phyloP scores from a whole-genome alignment of 2,888 invertebrate genomes.

The Mystacides longicornis region DNA sequence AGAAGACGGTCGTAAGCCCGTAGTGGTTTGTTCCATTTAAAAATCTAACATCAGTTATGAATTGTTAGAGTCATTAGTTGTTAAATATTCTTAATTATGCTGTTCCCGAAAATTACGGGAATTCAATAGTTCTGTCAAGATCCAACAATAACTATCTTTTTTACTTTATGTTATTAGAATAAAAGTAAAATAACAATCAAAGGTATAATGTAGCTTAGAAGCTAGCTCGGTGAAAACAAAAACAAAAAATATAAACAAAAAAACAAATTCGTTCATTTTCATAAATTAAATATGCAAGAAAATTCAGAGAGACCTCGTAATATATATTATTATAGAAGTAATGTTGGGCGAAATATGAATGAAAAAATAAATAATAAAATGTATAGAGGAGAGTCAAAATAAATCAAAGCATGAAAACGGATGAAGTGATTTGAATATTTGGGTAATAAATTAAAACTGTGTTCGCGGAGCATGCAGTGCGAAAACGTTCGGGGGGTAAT shows the following conservation, averaged over 20 bases:
- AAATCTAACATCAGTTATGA: no score
- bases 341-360: not conserved
- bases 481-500: no score
- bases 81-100: no score
- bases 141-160: no score
- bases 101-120: no score
- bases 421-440: slow-evolving; percentile 1
- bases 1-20: no score
- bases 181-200: not conserved
- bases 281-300: not conserved
- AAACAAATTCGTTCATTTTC: not conserved
- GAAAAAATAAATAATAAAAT: not conserved
- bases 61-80: no score
- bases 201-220: no score
- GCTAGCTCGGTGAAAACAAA: not conserved
- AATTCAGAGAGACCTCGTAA: not conserved
- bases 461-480: no score
- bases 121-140: no score
- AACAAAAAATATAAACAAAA: not conserved
- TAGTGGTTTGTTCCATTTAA: no score
- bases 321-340: not conserved
- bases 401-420: not conserved
- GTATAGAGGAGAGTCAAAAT: not conserved
- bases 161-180: not conserved
- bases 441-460: not conserved